Evolutionary conservation across 2,888 invertebrate species (phyloP).

Genomic region (Lottia scabra): DNA sequence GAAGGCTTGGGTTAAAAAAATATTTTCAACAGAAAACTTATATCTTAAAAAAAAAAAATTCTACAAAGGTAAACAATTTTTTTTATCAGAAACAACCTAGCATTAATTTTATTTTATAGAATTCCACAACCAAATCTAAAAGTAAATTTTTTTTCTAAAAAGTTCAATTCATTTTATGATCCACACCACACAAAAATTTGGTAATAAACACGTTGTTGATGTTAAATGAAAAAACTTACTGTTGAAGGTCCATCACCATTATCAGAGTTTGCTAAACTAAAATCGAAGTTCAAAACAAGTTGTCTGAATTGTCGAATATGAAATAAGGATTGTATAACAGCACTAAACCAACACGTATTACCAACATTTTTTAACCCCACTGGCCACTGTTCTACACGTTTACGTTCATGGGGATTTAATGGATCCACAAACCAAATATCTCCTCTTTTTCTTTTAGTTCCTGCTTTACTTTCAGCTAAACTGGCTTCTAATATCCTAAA

Average conservation of each 20-base stretch:
- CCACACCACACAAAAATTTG: slow-evolving; percentile 8
- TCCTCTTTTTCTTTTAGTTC: slow-evolving; percentile 67
- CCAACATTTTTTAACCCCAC: slow-evolving; percentile 72
- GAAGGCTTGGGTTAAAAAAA: too few species aligned
- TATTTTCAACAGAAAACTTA: too few species aligned
- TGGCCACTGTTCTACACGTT: slow-evolving; percentile 65
- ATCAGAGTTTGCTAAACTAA: slow-evolving; percentile 29
- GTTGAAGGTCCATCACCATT: slow-evolving; percentile 35
- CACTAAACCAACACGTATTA: slow-evolving; percentile 72
- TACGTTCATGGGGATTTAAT: slow-evolving; percentile 68
- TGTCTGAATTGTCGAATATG: slow-evolving; percentile 69
- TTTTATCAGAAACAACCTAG: too few species aligned
- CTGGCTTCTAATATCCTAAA: slow-evolving; percentile 69
- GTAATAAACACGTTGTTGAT: not conserved
- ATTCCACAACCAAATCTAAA: too few species aligned
- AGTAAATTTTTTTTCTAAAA: too few species aligned
- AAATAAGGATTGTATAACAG: slow-evolving; percentile 71
- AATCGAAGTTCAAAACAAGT: slow-evolving; percentile 65
- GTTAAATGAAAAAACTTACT: slow-evolving; percentile 33
- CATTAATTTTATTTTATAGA: too few species aligned
- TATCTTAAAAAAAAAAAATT: too few species aligned
- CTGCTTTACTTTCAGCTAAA: slow-evolving; percentile 68
- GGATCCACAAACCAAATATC: slow-evolving; percentile 70
- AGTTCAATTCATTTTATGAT: too few species aligned
- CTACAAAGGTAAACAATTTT: too few species aligned